Percentiles rank a stretch among this genome's conserved stretches.
These are phyloP conservation scores for Brachirus orientalis DNA, from an alignment of 2,113 vertebrate species.

Conservation along the genomic window DNA sequence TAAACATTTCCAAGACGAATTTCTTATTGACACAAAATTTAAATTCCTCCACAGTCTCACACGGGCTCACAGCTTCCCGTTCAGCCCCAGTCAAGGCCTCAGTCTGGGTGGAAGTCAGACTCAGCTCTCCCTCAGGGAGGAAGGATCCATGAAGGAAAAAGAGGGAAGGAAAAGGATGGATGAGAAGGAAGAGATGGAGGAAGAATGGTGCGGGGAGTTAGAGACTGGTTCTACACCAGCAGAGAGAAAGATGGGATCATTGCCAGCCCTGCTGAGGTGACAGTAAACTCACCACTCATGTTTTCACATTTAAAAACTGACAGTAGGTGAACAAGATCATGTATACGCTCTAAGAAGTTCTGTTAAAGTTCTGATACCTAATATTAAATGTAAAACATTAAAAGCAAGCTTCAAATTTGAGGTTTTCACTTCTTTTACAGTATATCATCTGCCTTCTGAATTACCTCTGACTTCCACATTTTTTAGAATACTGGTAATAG, in stretches of 20 bases:
- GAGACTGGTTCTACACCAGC: constrained; percentile 44
- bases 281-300: not conserved
- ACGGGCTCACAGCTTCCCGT: constrained; percentile 60
- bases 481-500: not conserved
- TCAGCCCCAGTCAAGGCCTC: constrained; percentile 57
- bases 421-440: no score
- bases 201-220: constrained; percentile 46
- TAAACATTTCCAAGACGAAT: no score
- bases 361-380: not conserved
- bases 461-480: not conserved
- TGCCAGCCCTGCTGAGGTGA: constrained; percentile 64
- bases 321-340: not conserved
- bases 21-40: no score
- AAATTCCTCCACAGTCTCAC: constrained; percentile 21
- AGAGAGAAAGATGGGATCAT: constrained; percentile 57
- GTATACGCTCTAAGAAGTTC: not conserved
- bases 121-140: constrained; percentile 59
- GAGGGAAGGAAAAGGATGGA: constrained; percentile 41
- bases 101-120: constrained; percentile 66
- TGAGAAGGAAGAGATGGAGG: constrained; percentile 19
- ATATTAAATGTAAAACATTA: no score
- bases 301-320: no score
- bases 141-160: constrained; percentile 45
- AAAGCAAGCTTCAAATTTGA: no score
- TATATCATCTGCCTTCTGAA: no score